These are phyloP conservation scores for Anguilla megastoma DNA, from an alignment of 2,797 vertebrate genomes.

Conservation along the genomic window DNA sequence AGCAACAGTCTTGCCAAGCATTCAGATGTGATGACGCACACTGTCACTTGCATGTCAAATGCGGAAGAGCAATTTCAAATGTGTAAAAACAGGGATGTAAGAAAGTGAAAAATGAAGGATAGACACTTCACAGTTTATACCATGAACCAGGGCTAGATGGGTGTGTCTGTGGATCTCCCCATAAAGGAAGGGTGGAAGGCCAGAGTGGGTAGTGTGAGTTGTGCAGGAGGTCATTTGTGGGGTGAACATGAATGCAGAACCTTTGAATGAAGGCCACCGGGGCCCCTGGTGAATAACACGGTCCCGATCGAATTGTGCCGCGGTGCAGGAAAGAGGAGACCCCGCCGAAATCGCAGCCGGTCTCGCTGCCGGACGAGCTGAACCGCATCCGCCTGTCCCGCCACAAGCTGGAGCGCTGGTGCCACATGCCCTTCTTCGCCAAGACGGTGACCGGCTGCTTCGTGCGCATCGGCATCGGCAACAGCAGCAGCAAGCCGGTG, in stretches of 20 bases:
- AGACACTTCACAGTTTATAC: not conserved
- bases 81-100: too few species aligned
- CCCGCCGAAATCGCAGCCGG: slow-evolving; percentile 92
- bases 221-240: not conserved
- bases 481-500: slow-evolving; percentile 97
- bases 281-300: not conserved
- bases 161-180: not conserved
- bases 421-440: slow-evolving; percentile 98
- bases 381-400: slow-evolving; percentile 92
- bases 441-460: slow-evolving; percentile 98
- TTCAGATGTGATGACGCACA: too few species aligned
- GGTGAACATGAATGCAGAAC: not conserved
- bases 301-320: not conserved
- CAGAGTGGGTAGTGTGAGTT: too few species aligned
- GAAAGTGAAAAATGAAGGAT: too few species aligned
- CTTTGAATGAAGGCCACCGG: not conserved
- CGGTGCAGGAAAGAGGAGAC: slow-evolving; percentile 85
- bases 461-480: slow-evolving; percentile 96
- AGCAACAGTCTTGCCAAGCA: too few species aligned
- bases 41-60: too few species aligned
- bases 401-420: slow-evolving; percentile 98
- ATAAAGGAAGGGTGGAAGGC: too few species aligned
- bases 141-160: not conserved
- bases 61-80: too few species aligned
- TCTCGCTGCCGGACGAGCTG: slow-evolving; percentile 92